Evolutionary conservation across 2,797 vertebrate genomes (phyloP), one percentile per base, ranked within the genome.

Genomic region (Pipistrellus kuhlii): DNA sequence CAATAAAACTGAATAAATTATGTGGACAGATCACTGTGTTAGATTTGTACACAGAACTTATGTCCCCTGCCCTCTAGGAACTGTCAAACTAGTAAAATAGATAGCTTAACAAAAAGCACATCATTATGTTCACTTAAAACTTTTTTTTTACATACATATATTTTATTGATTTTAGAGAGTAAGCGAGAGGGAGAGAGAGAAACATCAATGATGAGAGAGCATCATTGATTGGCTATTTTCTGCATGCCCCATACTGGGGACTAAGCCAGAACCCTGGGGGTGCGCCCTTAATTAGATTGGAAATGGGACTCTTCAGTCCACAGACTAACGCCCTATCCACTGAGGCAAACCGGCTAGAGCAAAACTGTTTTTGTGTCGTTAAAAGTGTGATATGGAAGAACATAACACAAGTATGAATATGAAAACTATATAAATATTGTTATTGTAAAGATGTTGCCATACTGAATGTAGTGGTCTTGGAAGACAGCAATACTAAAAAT

Each of bases 71-170:
- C 32, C 17, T 84, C 30, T 48, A 32, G 71, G 38, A 64, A 92
- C 21, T 72, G 51, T 81, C 62, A 88, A 27, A 23, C 51, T 59
- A 83, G 13, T 38, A 69, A 38, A 69, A 69, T 35, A 68, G 8
- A 68, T 35, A 69, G 8, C 64, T 35, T 32, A 69, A 80, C 51
- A 38, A 68, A 90, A 88, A 78, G 69, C 17, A 88, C 46, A 81
- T 90, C 46, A 72, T 73, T 68, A 86, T 62, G 69, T 88, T 94
- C 53, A 91, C 15, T 81, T 76, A 48, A 66, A 83, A 83, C 44
- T 12, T 17, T 55, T 73, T 57, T 71, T 53, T 41, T 27, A 53
- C 51, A 53, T 18, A 53, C 17, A 53, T 48, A 48, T 48, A 48
- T 48, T 48, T 14, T 46, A 59, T 62, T 62, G 11, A 62, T 62